A percentile compares a stretch with the other conserved stretches of the same genome.
Conservation (phyloP, 2,888 invertebrate genomes). For the Hyposoter didymator region DNA sequence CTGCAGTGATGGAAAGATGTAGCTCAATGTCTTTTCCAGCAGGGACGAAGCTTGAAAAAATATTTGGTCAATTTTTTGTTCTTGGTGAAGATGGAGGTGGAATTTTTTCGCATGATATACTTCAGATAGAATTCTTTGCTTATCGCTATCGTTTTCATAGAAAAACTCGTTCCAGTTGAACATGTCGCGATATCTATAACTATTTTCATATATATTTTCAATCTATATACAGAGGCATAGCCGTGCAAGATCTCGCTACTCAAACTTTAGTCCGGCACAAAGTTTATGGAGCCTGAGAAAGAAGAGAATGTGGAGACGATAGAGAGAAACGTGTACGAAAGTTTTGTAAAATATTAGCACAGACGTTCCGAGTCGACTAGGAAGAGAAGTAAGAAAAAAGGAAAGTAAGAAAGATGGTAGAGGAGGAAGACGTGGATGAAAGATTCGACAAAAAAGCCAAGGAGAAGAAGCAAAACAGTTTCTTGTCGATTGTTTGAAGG, state of each 20-base stretch:
- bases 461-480: slow-evolving; percentile 55
- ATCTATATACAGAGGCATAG: slow-evolving; percentile 75
- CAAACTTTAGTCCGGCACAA: slow-evolving; percentile 39
- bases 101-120: slow-evolving; percentile 75
- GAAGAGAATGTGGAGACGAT: slow-evolving; percentile 58
- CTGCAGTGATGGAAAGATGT: background rate
- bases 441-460: slow-evolving; percentile 33
- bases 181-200: background rate
- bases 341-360: slow-evolving; percentile 74
- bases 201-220: background rate
- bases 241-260: slow-evolving; percentile 77
- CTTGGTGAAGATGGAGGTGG: slow-evolving; percentile 41
- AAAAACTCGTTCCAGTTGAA: slow-evolving; percentile 5
- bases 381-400: slow-evolving; percentile 29
- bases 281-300: slow-evolving; percentile 50
- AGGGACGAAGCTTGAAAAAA: background rate
- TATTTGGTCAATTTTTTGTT: background rate
- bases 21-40: background rate
- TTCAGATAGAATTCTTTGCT: slow-evolving; percentile 56
- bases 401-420: slow-evolving; percentile 9
- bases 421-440: slow-evolving; percentile 6
- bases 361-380: slow-evolving; percentile 55
- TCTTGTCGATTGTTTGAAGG: slow-evolving; percentile 64
- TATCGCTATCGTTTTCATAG: slow-evolving; percentile 15
- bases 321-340: slow-evolving; percentile 61